Evolutionary conservation across 2,888 invertebrate species (phyloP), one percentile per base, ranked within the genome.

Genomic region (Operophtera brumata): DNA sequence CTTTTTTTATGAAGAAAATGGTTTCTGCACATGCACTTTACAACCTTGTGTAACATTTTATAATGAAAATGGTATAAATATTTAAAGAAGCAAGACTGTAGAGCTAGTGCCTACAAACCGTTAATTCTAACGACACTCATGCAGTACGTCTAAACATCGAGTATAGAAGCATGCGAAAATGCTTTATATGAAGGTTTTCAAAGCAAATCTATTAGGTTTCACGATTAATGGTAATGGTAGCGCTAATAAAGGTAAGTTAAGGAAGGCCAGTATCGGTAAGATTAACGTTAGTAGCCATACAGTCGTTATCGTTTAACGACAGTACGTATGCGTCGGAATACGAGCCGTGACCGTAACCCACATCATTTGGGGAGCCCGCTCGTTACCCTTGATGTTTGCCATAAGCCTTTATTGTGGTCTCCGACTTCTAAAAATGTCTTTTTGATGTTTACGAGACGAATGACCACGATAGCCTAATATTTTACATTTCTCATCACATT

Each of bases 271-370:
- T 71, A 73, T 77, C 71, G 68, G 66, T 64, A 70, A 78, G 78
- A 81, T 82, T 80, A 78, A 78, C 71, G 74, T 67, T 76, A 72
- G 75, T 71, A 69, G 71, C 70, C 64, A 66, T 65, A 56, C 54
- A 69, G 75, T 69, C 77, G 73, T 80, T 80, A 78, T 77, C 75
- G 69, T 73, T 78, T 78, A 76, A 83, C 74, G 77, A 77, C 71
- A 71, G 70, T 68, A 70, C 69, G n/a, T n/a, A 70, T 65, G 67
- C 65, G 67, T 66, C 70, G 73, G 71, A 75, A 75, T 73, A 76
- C 68, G 75, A 75, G 73, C 70, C 61, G 58, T 61, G 63, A 65
- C 71, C 61, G 72, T 79, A 76, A 76, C 77, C 79, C 75, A 70
- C 76, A 69, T 77, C 77, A 74, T 83, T 81, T 74, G 60, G 75